A percentile compares a stretch with the other conserved stretches of the same genome.
Evolutionary conservation across 1,140 invertebrate genomes (phyloP).

Genomic region (Melipona quadrifasciata): DNA sequence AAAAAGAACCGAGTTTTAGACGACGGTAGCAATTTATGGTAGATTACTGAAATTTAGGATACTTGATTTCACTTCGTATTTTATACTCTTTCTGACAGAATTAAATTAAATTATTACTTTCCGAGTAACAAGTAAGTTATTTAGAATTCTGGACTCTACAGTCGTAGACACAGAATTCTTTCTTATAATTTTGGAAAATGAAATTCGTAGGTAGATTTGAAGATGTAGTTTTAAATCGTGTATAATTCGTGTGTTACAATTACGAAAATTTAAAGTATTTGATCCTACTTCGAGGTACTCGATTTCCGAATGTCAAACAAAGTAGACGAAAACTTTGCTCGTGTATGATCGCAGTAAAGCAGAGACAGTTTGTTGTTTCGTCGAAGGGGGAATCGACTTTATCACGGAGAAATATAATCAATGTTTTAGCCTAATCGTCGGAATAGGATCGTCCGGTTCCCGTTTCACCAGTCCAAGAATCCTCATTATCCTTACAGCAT

Average conservation of each 20-base stretch:
- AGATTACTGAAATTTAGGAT: too few species aligned
- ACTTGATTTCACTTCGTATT: too few species aligned
- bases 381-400: slow-evolving; percentile 21
- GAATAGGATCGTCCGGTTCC: slow-evolving; percentile 47
- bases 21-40: too few species aligned
- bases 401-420: slow-evolving; percentile 48
- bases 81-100: too few species aligned
- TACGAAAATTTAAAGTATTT: too few species aligned
- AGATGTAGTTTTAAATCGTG: too few species aligned
- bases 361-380: background rate
- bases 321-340: background rate
- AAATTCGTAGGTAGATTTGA: background rate
- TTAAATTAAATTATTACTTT: too few species aligned
- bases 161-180: background rate
- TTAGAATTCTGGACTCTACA: too few species aligned
- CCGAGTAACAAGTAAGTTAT: too few species aligned
- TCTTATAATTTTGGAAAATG: background rate
- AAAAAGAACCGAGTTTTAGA: too few species aligned
- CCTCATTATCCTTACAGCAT: slow-evolving; percentile 62
- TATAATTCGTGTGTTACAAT: too few species aligned
- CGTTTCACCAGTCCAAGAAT: slow-evolving; percentile 64
- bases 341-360: background rate
- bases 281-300: too few species aligned
- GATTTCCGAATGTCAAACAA: background rate
- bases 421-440: slow-evolving; percentile 49